These are phyloP conservation scores for Branchipolynoe longqiensis DNA, from an alignment of 2,888 invertebrate genomes.

Conservation along the genomic window DNA sequence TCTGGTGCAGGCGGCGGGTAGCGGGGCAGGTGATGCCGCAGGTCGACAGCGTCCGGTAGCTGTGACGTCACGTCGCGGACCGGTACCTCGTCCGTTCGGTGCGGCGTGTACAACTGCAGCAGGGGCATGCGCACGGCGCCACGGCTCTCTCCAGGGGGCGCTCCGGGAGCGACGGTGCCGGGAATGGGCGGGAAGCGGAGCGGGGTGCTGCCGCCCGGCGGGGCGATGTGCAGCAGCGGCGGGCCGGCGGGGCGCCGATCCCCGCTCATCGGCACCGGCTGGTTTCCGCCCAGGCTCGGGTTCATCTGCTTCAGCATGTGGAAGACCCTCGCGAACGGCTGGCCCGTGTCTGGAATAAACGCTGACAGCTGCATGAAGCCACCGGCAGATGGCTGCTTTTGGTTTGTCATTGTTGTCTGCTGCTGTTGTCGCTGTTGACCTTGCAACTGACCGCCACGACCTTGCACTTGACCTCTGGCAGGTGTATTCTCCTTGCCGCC, in stretches of 20 bases:
- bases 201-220: not conserved
- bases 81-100: slow-evolving; percentile 50
- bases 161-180: not conserved
- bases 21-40: too few species aligned
- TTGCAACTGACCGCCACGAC: not conserved
- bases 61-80: slow-evolving; percentile 40
- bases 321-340: slow-evolving; percentile 46
- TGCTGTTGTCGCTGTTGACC: not conserved
- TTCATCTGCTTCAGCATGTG: slow-evolving; percentile 43
- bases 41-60: not conserved
- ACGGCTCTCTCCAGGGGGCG: slow-evolving; percentile 2
- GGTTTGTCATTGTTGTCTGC: not conserved
- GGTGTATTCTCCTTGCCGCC: slow-evolving; percentile 45
- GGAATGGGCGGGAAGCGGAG: slow-evolving; percentile 31
- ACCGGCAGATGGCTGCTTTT: not conserved
- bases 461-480: not conserved
- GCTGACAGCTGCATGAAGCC: too few species aligned
- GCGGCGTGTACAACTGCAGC: slow-evolving; percentile 42
- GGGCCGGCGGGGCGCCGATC: not conserved
- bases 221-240: not conserved
- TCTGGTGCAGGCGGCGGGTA: too few species aligned
- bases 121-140: slow-evolving; percentile 5
- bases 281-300: not conserved
- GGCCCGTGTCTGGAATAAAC: slow-evolving; percentile 7
- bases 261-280: not conserved